A percentile compares a stretch with the other conserved stretches of the same genome.
phyloP scores from a whole-genome alignment of 2,888 invertebrate species.

The Bursaphelenchus okinawaensis region DNA sequence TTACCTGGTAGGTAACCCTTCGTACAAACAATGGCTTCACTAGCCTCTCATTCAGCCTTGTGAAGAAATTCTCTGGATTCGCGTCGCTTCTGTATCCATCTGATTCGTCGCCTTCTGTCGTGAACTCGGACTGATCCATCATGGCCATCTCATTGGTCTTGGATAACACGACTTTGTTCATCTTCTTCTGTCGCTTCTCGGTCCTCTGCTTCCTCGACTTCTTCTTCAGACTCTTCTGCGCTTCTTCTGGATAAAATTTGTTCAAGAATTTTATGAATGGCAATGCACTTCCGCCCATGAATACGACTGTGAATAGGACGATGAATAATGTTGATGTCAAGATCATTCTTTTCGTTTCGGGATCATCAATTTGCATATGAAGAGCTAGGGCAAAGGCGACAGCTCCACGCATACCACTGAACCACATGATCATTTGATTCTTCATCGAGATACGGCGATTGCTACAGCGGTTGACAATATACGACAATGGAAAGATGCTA shows the following conservation, averaged over 20 bases:
- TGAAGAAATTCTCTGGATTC: slow-evolving; percentile 29
- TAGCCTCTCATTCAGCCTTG: slow-evolving; percentile 28
- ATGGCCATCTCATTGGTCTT: slow-evolving; percentile 87
- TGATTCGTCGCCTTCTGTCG: slow-evolving; percentile 32
- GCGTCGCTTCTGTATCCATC: slow-evolving; percentile 15
- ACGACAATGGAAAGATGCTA: slow-evolving; percentile 90
- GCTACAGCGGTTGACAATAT: slow-evolving; percentile 86
- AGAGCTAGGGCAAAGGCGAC: slow-evolving; percentile 94
- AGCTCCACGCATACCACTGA: slow-evolving; percentile 88
- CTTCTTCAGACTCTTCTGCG: background rate
- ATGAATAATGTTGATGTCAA: slow-evolving; percentile 97
- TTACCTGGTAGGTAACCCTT: slow-evolving; percentile 42
- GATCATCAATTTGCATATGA: slow-evolving; percentile 82
- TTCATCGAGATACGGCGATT: slow-evolving; percentile 81
- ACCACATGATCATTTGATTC: slow-evolving; percentile 90
- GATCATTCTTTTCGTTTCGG: slow-evolving; percentile 85
- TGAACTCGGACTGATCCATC: slow-evolving; percentile 33
- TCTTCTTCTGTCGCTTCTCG: slow-evolving; percentile 15
- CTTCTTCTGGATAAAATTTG: slow-evolving; percentile 28
- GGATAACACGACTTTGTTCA: slow-evolving; percentile 65
- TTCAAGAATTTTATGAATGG: slow-evolving; percentile 73
- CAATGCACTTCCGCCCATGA: slow-evolving; percentile 95
- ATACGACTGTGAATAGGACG: slow-evolving; percentile 86
- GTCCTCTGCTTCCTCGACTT: background rate
- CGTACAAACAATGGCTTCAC: slow-evolving; percentile 45